Evolutionary conservation across 53 echinoderm and acorn worm species (phyloP).

Genomic region (Henricia sp.): DNA sequence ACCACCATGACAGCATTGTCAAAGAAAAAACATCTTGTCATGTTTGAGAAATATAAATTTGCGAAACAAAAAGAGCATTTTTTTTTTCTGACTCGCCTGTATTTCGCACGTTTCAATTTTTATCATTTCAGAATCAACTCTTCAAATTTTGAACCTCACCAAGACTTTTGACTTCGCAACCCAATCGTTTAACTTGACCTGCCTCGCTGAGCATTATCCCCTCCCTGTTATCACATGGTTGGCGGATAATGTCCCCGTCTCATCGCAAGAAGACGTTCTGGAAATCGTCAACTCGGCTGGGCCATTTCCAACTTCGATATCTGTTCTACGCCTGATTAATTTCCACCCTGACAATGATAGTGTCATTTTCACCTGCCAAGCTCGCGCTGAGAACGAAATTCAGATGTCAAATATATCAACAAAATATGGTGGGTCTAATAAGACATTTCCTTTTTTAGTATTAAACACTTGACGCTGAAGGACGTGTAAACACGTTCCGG

Average conservation of each 20-base stretch:
- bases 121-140: conserved; percentile 38
- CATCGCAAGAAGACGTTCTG: not conserved
- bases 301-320: conserved; percentile 7
- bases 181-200: conserved; percentile 40
- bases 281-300: conserved; percentile 1
- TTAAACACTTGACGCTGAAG: too few relatives aligned
- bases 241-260: conserved; percentile 17
- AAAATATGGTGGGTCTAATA: conserved; percentile 31
- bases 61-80: too few relatives aligned
- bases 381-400: not conserved
- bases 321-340: conserved; percentile 6
- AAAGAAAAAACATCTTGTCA: too few relatives aligned
- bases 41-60: too few relatives aligned
- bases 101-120: too few relatives aligned
- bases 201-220: conserved; percentile 32
- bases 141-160: conserved; percentile 12
- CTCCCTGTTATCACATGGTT: conserved; percentile 23
- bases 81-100: too few relatives aligned
- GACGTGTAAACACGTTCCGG: too few relatives aligned
- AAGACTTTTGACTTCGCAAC: conserved; percentile 18
- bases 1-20: too few relatives aligned
- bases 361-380: conserved; percentile 26
- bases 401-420: conserved; percentile 15
- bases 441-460: too few relatives aligned
- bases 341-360: conserved; percentile 46